Evolutionary conservation across 1,140 invertebrate genomes (phyloP).

Genomic region (Zaprionus vittiger): DNA sequence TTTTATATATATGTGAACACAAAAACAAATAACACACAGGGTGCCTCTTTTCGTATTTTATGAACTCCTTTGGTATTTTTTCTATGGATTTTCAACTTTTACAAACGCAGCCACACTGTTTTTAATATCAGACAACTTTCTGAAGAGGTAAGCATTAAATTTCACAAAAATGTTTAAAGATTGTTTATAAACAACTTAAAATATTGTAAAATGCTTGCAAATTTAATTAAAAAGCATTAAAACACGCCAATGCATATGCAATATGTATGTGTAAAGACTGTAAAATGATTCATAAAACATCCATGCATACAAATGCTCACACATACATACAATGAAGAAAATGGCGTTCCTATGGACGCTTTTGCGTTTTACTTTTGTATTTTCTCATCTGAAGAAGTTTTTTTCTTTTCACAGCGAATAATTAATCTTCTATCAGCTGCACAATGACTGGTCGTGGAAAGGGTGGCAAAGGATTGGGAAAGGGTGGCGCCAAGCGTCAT

Average conservation of each 20-base stretch:
- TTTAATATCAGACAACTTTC: slow-evolving; percentile 25
- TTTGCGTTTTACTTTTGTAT: slow-evolving; percentile 17
- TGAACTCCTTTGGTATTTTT: background rate
- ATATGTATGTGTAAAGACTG: background rate
- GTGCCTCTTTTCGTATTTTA: slow-evolving; percentile 2
- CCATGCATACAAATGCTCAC: background rate
- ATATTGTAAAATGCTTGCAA: background rate
- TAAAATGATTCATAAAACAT: background rate
- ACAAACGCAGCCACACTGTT: slow-evolving; percentile 1
- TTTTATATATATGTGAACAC: background rate
- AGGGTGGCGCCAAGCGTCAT: slow-evolving; percentile 89
- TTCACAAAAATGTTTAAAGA: slow-evolving; percentile 7
- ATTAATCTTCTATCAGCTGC: slow-evolving; percentile 24
- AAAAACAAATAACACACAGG: background rate
- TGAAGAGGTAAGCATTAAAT: slow-evolving; percentile 25
- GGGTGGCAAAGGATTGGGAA: slow-evolving; percentile 89
- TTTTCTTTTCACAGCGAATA: slow-evolving; percentile 26
- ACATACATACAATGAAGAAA: slow-evolving; percentile 13
- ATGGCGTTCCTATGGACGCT: slow-evolving; percentile 26
- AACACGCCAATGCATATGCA: background rate
- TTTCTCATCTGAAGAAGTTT: background rate
- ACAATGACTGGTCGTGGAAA: slow-evolving; percentile 88
- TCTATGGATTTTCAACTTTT: background rate
- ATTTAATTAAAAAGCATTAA: background rate
- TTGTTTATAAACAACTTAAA: background rate